Base-by-base conservation (phyloP, 2,888 invertebrate genomes). In the Leucania comma region DNA sequence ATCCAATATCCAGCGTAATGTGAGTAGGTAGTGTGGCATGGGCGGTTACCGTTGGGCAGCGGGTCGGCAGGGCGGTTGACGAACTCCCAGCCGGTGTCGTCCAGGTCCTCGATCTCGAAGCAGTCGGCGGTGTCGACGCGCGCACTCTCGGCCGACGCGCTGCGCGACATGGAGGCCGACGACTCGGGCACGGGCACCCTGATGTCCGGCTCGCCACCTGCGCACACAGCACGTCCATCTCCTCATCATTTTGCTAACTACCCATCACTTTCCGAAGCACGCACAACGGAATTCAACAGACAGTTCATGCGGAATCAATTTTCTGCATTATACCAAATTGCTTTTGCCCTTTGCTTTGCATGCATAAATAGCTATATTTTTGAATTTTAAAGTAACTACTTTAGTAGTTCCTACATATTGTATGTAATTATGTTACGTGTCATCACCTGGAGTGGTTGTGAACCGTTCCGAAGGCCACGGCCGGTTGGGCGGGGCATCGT, bases 11-110 rank as follows among this genome's bases (percentile, higher is more conserved):
- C 32, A 26, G 17, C 3, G 20, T 22, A 42, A 17, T 4, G 17
- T 42, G 42, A 42, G 3, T 1, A 22, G 26, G 20, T 20, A 17
- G 4, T 4, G 8, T 17, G 26, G 22, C 26, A 17, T 38, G 1
- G 38, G 17, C 26, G 42, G 60, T 61, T 84, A 95, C 95, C 95
- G 74, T 91, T 91, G 68, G 95, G 95, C 86, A 95, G 87, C 17
- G 95, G 94, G 61, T 93, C 93, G 0, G 95, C 95, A 22, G 95
- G 95, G 3, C 93, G 81, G 63, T 87, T 89, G 80, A 96, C 90
- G 87, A 96, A 91, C 92, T 96, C 96, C 96, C 96, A 96, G 86
- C 94, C 95, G 50, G 93, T 87, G 87, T 96, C 96, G 87, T 94
- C 96, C 50, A 96, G 87, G 90, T 96, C 96, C 88, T 96, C 96